Evolutionary conservation across 1,140 invertebrate species (phyloP).

Genomic region (Lutraria rhynchaena): DNA sequence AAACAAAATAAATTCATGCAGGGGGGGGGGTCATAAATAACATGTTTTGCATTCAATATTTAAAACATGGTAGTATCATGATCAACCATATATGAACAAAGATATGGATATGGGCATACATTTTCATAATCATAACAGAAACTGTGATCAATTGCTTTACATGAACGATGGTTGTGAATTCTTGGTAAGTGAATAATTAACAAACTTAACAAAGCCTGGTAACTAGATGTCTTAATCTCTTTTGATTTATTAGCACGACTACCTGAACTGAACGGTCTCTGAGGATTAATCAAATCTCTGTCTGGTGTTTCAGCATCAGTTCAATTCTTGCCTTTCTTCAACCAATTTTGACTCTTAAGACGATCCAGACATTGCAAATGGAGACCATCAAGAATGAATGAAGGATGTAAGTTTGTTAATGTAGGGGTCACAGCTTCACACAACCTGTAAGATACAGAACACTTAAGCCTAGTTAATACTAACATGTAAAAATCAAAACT

Average conservation of each 20-base stretch:
- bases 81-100: too few relatives aligned
- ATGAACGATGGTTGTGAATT: too few relatives aligned
- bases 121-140: too few relatives aligned
- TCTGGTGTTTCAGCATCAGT: conserved; percentile 44
- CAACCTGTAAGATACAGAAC: conserved; percentile 41
- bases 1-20: too few relatives aligned
- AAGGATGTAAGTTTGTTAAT: conserved; percentile 91
- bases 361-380: conserved; percentile 91
- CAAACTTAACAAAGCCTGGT: conserved; percentile 78
- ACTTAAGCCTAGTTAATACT: too few relatives aligned
- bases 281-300: conserved; percentile 34
- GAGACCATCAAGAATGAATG: conserved; percentile 94
- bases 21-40: too few relatives aligned
- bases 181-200: too few relatives aligned
- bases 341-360: conserved; percentile 89
- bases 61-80: too few relatives aligned
- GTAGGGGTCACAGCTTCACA: conserved; percentile 91
- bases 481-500: too few relatives aligned
- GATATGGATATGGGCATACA: too few relatives aligned
- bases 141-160: too few relatives aligned
- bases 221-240: conserved; percentile 74
- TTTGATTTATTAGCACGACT: conserved; percentile 85
- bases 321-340: conserved; percentile 89
- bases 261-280: conserved; percentile 65
- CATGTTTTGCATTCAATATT: too few relatives aligned